Base-by-base conservation (phyloP, 2,888 invertebrate species). In the Lasioglossum figueresi region DNA sequence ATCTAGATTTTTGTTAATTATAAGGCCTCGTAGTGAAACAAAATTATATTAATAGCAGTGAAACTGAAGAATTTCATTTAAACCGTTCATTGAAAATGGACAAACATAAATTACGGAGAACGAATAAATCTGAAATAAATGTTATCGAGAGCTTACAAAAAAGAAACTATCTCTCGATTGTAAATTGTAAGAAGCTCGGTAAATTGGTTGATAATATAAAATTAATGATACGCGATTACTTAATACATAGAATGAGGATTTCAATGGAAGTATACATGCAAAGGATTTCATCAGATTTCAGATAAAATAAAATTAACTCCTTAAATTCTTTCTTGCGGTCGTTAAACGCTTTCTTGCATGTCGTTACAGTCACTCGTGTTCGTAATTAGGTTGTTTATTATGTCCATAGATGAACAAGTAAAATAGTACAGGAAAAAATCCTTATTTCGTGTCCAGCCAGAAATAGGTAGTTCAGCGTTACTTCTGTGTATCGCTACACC, bases 351-450 rank as follows among this genome's bases (percentile, higher is more conserved):
- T n/a, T n/a, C n/a, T n/a, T n/a, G n/a, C n/a, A n/a, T n/a, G n/a
- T n/a, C n/a, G n/a, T n/a, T n/a, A n/a, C n/a, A n/a, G n/a, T 40
- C 12, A 10, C 14, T n/a, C 40, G 14, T 40, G n/a, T 5, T 40
- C 14, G 23, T 27, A n/a, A 43, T 70, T 70, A 8, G 34, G 19
- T 31, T 31, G 16, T 66, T 8, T 19, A 79, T 74, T 73, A 59
- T 56, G 31, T 23, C 16, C 23, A 27, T 6, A 48, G 27, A 56
- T 31, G 8, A 19, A 23, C 8, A 12, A 59, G 37, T 45, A 16
- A 16, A 31, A 48, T 72, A 63, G 71, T 78, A 77, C 10, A 34
- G 16, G 16, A 71, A 80, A 63, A 71, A 48, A 40, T 48, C 31
- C 14, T 27, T 12, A 48, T 34, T 56, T 14, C 8, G n/a, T 8